A percentile compares a stretch with the other conserved stretches of the same genome.
phyloP scores from a whole-genome alignment of 2,888 invertebrate species.

The Agrotis clavis region DNA sequence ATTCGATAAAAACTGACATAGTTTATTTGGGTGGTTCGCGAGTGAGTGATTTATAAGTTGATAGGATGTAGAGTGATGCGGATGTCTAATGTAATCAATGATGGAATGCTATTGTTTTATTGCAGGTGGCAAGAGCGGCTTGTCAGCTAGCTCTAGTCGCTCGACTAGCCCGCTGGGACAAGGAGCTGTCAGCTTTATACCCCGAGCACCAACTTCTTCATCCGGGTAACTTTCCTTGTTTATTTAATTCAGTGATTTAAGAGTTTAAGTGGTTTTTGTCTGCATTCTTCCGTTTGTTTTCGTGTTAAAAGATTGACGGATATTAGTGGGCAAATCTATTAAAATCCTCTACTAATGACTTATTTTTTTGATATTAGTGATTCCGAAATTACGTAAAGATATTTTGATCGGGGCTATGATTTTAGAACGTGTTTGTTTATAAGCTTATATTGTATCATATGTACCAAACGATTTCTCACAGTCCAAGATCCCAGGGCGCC shows the following conservation, averaged over 20 bases:
- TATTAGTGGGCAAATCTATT: neutral
- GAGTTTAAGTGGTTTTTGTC: slow-evolving; percentile 45
- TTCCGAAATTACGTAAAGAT: neutral
- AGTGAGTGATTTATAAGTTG: slow-evolving; percentile 36
- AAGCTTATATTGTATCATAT: too few relatives aligned
- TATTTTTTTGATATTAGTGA: neutral
- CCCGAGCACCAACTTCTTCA: slow-evolving; percentile 90
- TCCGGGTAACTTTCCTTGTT: slow-evolving; percentile 84
- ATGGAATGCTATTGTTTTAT: slow-evolving; percentile 67
- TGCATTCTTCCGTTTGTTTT: slow-evolving; percentile 36
- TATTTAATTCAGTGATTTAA: slow-evolving; percentile 48
- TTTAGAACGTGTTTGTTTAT: too few relatives aligned
- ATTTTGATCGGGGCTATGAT: too few relatives aligned
- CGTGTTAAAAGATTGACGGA: slow-evolving; percentile 9
- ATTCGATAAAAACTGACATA: slow-evolving; percentile 45
- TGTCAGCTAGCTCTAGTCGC: slow-evolving; percentile 92
- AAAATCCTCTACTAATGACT: neutral
- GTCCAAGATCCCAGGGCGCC: too few relatives aligned
- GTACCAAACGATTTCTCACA: too few relatives aligned
- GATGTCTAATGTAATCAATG: slow-evolving; percentile 54
- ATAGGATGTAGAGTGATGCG: slow-evolving; percentile 20
- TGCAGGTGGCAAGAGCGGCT: slow-evolving; percentile 86
- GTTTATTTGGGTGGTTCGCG: slow-evolving; percentile 34
- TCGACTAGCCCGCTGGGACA: slow-evolving; percentile 90
- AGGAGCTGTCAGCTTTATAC: slow-evolving; percentile 87